Evolutionary conservation across 2,888 invertebrate species (phyloP).

Genomic region (Tridacna gigas): DNA sequence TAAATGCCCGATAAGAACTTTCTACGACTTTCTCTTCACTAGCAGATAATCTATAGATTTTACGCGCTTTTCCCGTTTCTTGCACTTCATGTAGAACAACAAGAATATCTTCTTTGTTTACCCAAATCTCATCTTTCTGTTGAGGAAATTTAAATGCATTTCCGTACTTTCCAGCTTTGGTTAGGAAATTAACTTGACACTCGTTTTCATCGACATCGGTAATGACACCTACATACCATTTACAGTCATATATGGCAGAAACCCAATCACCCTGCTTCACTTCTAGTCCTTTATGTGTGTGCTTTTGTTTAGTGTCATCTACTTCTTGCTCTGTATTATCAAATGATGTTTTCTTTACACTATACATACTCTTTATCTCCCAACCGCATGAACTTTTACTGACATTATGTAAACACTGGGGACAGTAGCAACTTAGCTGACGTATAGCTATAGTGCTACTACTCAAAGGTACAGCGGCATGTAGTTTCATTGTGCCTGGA

Average conservation of each 20-base stretch:
- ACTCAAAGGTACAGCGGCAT: conserved; percentile 9
- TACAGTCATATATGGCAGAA: conserved; percentile 18
- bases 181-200: conserved; percentile 18
- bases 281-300: too few relatives aligned
- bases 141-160: neutral
- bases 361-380: neutral
- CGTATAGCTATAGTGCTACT: neutral
- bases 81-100: neutral
- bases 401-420: neutral
- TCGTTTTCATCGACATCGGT: conserved; percentile 28
- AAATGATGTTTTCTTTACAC: neutral
- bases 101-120: neutral
- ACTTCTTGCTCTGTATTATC: conserved; percentile 2
- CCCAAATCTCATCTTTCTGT: neutral
- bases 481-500: conserved; percentile 23
- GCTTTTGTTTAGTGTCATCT: neutral
- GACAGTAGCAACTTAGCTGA: conserved; percentile 17
- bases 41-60: neutral
- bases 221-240: conserved; percentile 23
- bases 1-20: too few relatives aligned
- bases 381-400: neutral
- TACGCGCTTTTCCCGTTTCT: neutral
- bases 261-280: conserved; percentile 34
- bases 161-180: neutral
- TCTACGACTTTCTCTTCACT: neutral